A percentile compares a stretch with the other conserved stretches of the same genome.
These are phyloP conservation scores for Corythornis leucogaster DNA, from an alignment of 2,797 vertebrate genomes.

Conservation along the genomic window DNA sequence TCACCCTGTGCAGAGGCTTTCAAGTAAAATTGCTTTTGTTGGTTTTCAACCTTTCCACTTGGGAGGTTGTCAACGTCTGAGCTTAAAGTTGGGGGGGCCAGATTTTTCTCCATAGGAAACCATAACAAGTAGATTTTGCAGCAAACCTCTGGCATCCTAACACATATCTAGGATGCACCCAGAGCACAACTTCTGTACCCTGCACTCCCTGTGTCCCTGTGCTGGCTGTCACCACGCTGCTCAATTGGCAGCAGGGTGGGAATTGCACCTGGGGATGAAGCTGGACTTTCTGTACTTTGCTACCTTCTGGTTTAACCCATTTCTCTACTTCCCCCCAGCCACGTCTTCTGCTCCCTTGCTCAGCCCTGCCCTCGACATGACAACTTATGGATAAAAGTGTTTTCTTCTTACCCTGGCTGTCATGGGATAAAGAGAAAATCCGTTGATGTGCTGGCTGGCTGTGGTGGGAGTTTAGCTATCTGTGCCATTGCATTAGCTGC, in stretches of 20 bases:
- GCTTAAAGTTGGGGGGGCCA: background rate
- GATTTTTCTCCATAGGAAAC: background rate
- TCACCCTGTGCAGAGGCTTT: background rate
- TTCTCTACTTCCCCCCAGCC: background rate
- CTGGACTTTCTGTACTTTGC: background rate
- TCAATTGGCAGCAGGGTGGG: rapidly evolving
- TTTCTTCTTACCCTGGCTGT: background rate
- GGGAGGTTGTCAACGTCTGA: background rate
- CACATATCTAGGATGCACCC: rapidly evolving
- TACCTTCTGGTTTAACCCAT: background rate
- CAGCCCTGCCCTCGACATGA: background rate
- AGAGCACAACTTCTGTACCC: rapidly evolving
- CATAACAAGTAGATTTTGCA: background rate
- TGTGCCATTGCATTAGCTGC: slow-evolving; percentile 4
- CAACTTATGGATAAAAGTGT: background rate
- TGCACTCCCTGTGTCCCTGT: rapidly evolving
- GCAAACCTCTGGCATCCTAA: background rate
- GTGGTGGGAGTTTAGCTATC: background rate
- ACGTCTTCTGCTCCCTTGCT: background rate
- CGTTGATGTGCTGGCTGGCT: background rate
- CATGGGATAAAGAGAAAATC: background rate
- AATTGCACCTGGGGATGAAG: background rate
- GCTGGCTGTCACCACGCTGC: rapidly evolving
- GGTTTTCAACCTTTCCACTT: background rate
- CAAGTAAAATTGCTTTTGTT: background rate